Evolutionary conservation across 2,888 invertebrate genomes (phyloP), one percentile per base, ranked within the genome.

Genomic region (Serripes groenlandicus): DNA sequence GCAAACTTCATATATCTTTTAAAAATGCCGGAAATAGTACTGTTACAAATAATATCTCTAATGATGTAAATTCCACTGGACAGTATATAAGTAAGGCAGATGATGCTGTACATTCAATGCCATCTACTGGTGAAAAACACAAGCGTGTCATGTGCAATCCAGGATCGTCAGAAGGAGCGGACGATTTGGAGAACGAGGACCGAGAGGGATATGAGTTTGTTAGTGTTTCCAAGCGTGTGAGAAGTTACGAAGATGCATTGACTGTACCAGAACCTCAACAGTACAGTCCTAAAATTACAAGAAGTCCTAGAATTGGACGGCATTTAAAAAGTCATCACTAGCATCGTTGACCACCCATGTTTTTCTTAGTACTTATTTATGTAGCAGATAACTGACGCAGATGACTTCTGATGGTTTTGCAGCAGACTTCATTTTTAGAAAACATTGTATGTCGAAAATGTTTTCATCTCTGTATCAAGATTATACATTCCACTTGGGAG

Each of bases 131-230:
- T 18, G 71, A 83, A 37, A 58, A 75, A 78, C 76, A 77, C 56
- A 85, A 85, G 75, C 79, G 85, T 32, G 85, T 66, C 34, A 82
- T 85, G 80, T 85, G 76, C 77, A 82, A 80, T 78, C 80, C 76
- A 28, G 32, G 42, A 1, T 35, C 42, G 21, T 37, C 70, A 21
- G 35, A 75, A 69, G 71, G 58, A n/a, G 34, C 60, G 30, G 78
- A 77, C 23, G 76, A 52, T 3, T 28, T 32, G 11, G 77, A 73
- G 34, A 49, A 30, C 18, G 60, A 68, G 23, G 73, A 72, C 34
- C 81, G 73, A 56, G 62, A 42, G 3, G 78, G 77, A 30, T 86
- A 86, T 49, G 86, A 86, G 54, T 86, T 81, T 76, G 78, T 86
- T 49, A 81, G 83, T 75, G 86, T 86, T 32, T 81, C 86, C 0